These are phyloP conservation scores for Hybognathus amarus DNA, from an alignment of 2,797 vertebrate genomes.

Conservation along the genomic window DNA sequence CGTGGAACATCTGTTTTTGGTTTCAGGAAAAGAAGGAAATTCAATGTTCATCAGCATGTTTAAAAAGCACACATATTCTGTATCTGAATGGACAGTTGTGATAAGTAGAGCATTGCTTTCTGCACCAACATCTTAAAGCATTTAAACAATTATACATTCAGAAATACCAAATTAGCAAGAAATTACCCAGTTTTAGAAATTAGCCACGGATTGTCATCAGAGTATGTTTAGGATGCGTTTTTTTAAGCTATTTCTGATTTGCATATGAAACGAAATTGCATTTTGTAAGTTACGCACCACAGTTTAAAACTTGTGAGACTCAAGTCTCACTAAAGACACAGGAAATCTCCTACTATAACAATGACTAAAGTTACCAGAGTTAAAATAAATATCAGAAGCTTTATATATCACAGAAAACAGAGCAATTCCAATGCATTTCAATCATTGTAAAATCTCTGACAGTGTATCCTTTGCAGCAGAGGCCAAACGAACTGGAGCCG, in stretches of 20 bases:
- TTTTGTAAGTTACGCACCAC: not conserved
- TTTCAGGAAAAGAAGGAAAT: slow-evolving; percentile 48
- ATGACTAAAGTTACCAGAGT: not conserved
- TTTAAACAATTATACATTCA: not conserved
- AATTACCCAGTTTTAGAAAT: not conserved
- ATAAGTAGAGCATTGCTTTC: not conserved
- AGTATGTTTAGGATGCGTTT: not conserved
- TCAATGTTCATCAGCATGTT: slow-evolving; percentile 41
- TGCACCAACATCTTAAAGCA: not conserved
- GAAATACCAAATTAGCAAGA: not conserved
- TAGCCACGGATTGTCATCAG: not conserved
- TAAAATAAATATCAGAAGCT: not conserved
- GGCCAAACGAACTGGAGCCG: slow-evolving; percentile 21
- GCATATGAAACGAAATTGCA: not conserved
- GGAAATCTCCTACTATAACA: not conserved
- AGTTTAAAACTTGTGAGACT: not conserved
- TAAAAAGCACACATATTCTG: slow-evolving; percentile 1
- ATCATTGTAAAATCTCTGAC: slow-evolving; percentile 10
- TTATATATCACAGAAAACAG: not conserved
- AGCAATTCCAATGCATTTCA: not conserved
- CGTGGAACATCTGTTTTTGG: slow-evolving; percentile 37
- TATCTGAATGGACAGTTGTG: not conserved
- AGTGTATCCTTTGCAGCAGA: slow-evolving; percentile 12
- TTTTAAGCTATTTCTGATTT: not conserved
- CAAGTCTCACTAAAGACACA: not conserved